Evolutionary conservation across 2,888 invertebrate genomes (phyloP), one percentile per base, ranked within the genome.

Genomic region (Acrocera orbiculus): DNA sequence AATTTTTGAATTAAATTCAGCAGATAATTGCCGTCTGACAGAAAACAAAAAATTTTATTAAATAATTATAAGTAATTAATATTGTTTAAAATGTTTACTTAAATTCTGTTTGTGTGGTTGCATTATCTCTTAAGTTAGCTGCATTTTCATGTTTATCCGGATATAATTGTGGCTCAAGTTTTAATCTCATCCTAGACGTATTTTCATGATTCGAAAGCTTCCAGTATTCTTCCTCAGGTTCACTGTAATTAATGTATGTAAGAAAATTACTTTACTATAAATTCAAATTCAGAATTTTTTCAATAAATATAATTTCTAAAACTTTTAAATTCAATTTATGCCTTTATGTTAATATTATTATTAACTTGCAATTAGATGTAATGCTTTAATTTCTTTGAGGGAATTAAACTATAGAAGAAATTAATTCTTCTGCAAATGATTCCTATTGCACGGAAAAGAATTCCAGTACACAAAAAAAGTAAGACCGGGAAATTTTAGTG

Each of bases 201-300:
- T 72, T 73, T 49, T 74, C 73, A 42, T 69, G 67, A 26, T 64
- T 64, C 1, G 72, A 70, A 22, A 72, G 51, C 40, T 66, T 69
- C 73, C 72, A 73, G 46, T 64, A 63, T 29, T 58, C 54, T 36
- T 60, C 58, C 6, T 47, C 43, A n/a, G 42, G 37, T 17, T 50
- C 46, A 3, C 65, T 66, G 47, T 1, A 57, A 56, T 27, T 25
- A 42, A 26, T 38, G 42, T 27, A 30, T 20, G 16, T 27, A 15
- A 30, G 20, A 7, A 31, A 32, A 28, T 28, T n/a, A n/a, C n/a
- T 28, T 30, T 30, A 10, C 11, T 22, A 17, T 29, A 17, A 16
- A 17, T 29, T 16, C 19, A n/a, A 10, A 16, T 4, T 17, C 9
- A 10, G 8, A 11, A 7, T 26, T n/a, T 26, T 9, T 10, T n/a